phyloP scores from a whole-genome alignment of 2,888 invertebrate species.

The Stomorhina lunata region DNA sequence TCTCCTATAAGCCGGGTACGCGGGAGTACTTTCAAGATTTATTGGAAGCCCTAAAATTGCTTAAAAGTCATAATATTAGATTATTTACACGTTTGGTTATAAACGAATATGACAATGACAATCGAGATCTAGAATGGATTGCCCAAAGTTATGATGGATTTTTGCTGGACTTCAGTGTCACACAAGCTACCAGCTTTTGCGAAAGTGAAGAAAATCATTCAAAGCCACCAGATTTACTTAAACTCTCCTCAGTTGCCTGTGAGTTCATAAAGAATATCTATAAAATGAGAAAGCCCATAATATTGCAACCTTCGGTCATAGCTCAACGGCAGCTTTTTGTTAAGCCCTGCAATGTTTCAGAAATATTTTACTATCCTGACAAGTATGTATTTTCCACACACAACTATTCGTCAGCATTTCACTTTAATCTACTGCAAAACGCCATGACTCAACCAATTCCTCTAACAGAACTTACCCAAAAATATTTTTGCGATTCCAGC shows the following conservation, averaged over 20 bases:
- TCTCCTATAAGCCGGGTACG: constrained; percentile 70
- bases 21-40: constrained; percentile 69
- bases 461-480: constrained; percentile 60
- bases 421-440: constrained; percentile 69
- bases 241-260: constrained; percentile 70
- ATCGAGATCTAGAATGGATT: constrained; percentile 68
- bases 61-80: constrained; percentile 70
- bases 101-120: constrained; percentile 68
- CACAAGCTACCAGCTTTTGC: background rate
- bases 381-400: constrained; percentile 71
- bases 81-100: constrained; percentile 72
- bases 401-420: constrained; percentile 38
- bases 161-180: constrained; percentile 68
- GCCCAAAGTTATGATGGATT: constrained; percentile 73
- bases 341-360: constrained; percentile 69
- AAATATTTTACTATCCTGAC: constrained; percentile 75
- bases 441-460: constrained; percentile 63
- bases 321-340: constrained; percentile 69
- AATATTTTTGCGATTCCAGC: constrained; percentile 71
- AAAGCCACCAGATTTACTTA: constrained; percentile 67
- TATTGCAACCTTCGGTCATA: constrained; percentile 70
- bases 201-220: background rate
- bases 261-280: constrained; percentile 69
- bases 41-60: constrained; percentile 60
- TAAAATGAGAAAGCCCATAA: constrained; percentile 72